These are phyloP conservation scores for Melanerpes formicivorus DNA, from an alignment of 2,113 vertebrate genomes.

Conservation along the genomic window DNA sequence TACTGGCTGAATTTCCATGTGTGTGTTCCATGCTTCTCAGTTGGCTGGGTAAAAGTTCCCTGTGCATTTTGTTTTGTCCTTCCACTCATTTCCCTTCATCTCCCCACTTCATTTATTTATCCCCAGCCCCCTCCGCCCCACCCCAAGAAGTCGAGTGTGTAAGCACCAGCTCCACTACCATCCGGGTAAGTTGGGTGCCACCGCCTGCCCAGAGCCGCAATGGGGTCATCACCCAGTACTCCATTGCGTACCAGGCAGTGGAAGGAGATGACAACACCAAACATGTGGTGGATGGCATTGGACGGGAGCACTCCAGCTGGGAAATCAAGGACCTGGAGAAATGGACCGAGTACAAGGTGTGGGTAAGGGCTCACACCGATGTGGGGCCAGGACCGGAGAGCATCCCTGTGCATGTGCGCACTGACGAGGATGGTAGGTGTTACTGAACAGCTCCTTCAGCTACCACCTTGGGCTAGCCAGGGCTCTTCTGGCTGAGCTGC, in stretches of 20 bases:
- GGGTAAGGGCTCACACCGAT: slow-evolving; percentile 97
- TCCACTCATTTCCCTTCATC: slow-evolving; percentile 79
- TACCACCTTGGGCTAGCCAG: background rate
- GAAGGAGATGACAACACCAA: slow-evolving; percentile 91
- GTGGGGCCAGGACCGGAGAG: slow-evolving; percentile 97
- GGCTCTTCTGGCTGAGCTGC: background rate
- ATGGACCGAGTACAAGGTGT: slow-evolving; percentile 98
- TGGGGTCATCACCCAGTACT: slow-evolving; percentile 95
- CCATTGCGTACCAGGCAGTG: slow-evolving; percentile 90
- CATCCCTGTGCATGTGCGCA: slow-evolving; percentile 88
- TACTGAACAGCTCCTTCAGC: background rate
- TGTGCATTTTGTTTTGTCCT: slow-evolving; percentile 62
- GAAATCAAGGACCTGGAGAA: slow-evolving; percentile 96
- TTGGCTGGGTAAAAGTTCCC: slow-evolving; percentile 74
- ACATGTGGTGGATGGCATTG: slow-evolving; percentile 89
- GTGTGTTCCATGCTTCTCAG: background rate
- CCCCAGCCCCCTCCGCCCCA: slow-evolving; percentile 95
- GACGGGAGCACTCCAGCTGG: slow-evolving; percentile 88
- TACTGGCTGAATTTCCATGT: background rate
- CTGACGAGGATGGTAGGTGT: slow-evolving; percentile 95
- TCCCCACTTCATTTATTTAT: slow-evolving; percentile 85
- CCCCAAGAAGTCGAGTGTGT: slow-evolving; percentile 93
- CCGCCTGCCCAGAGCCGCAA: slow-evolving; percentile 94
- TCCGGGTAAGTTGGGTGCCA: slow-evolving; percentile 99
- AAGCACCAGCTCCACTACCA: slow-evolving; percentile 93